Conservation (phyloP, 2,113 vertebrate species). For the Nycticebus coucang region DNA sequence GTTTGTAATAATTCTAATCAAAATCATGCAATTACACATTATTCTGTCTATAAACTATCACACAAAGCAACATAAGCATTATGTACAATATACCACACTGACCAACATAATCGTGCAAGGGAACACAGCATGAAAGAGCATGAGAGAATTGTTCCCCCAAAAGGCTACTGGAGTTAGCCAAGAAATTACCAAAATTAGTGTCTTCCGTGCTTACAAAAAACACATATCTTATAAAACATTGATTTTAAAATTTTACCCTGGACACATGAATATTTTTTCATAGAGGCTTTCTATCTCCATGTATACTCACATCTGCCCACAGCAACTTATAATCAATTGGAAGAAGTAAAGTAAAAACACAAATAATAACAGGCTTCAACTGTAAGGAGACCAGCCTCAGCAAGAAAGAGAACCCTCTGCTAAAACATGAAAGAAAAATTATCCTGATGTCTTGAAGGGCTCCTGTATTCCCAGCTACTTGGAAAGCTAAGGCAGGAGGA, state of each 20-base stretch:
- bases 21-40: slow-evolving; percentile 3
- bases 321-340: neutral
- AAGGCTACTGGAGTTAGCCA: neutral
- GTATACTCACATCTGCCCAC: neutral
- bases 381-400: too few species aligned
- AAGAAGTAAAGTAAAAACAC: slow-evolving; percentile 38
- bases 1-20: neutral
- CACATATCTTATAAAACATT: neutral
- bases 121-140: neutral
- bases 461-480: too few species aligned
- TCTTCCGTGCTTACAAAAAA: neutral
- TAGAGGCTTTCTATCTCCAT: neutral
- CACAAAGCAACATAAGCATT: too few species aligned
- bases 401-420: too few species aligned
- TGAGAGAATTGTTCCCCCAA: neutral
- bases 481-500: too few species aligned
- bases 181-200: neutral
- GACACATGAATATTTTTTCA: slow-evolving; percentile 13
- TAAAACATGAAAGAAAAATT: too few species aligned
- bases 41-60: neutral
- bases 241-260: slow-evolving; percentile 22
- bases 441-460: too few species aligned
- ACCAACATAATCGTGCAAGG: neutral
- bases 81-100: neutral
- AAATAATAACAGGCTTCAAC: neutral